These are phyloP conservation scores for Neotragus moschatus DNA, from an alignment of 2,113 vertebrate species.

Conservation along the genomic window DNA sequence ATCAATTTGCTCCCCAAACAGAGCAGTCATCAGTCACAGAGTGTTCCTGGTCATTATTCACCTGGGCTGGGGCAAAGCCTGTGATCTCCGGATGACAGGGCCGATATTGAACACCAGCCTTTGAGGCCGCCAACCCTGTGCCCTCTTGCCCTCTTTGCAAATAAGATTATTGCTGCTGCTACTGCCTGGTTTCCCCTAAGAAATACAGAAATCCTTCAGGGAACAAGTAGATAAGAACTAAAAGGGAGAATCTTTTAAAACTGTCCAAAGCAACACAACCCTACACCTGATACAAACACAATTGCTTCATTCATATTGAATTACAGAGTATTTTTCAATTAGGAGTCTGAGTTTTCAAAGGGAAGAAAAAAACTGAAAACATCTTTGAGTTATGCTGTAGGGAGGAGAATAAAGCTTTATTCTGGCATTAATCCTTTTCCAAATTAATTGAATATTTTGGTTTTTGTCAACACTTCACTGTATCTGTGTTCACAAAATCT, in stretches of 20 bases:
- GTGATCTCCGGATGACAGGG: constrained; percentile 55
- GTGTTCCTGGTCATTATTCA: constrained; percentile 61
- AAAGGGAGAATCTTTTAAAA: constrained; percentile 15
- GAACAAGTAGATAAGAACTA: constrained; percentile 30
- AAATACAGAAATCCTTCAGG: constrained; percentile 46
- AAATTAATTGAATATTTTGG: neutral
- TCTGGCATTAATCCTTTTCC: neutral
- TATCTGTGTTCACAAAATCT: neutral
- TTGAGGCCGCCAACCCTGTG: constrained; percentile 41
- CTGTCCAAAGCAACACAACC: constrained; percentile 15
- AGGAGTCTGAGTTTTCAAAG: constrained; percentile 4
- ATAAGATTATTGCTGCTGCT: constrained; percentile 64
- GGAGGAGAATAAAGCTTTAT: neutral
- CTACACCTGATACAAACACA: neutral
- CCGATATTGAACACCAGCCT: constrained; percentile 42
- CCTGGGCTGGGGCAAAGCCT: constrained; percentile 48
- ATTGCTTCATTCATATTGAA: neutral
- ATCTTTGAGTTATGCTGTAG: neutral
- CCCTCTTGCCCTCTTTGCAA: constrained; percentile 56
- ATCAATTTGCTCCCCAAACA: constrained; percentile 59
- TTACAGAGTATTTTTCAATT: neutral
- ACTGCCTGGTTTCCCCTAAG: constrained; percentile 38
- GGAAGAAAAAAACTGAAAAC: neutral
- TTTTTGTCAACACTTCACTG: neutral
- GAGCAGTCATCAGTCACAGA: constrained; percentile 62